These are phyloP conservation scores for Hoplostethus atlanticus DNA, from an alignment of 2,797 vertebrate genomes.

Conservation along the genomic window DNA sequence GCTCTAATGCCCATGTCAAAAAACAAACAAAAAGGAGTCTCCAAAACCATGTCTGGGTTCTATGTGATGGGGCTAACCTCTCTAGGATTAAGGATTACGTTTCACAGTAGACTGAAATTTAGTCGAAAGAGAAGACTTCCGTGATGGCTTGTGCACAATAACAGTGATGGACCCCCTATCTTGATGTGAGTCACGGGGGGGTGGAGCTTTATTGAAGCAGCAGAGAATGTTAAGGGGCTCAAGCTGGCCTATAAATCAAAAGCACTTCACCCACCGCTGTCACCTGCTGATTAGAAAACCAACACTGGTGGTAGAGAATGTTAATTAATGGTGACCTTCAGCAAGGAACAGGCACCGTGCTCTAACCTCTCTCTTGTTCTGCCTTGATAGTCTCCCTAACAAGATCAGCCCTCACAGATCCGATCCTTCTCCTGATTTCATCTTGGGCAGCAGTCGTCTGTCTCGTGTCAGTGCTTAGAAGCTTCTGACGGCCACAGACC, in stretches of 20 bases:
- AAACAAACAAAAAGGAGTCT: no score
- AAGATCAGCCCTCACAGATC: neutral
- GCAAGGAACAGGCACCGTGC: slow-evolving; percentile 17
- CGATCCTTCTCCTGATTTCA: slow-evolving; percentile 8
- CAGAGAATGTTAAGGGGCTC: slow-evolving; percentile 31
- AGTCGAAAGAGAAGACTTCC: slow-evolving; percentile 20
- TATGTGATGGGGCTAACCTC: no score
- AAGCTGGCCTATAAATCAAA: slow-evolving; percentile 66
- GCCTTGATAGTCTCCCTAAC: slow-evolving; percentile 10
- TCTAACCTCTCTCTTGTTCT: slow-evolving; percentile 39
- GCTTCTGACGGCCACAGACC: neutral
- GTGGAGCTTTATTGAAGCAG: slow-evolving; percentile 47
- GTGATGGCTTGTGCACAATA: slow-evolving; percentile 12
- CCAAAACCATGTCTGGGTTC: no score
- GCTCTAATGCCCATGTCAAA: no score
- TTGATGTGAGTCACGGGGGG: slow-evolving; percentile 33
- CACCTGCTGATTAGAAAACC: slow-evolving; percentile 71
- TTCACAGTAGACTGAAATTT: neutral
- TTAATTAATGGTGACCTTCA: slow-evolving; percentile 67
- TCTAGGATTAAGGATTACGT: slow-evolving; percentile 6
- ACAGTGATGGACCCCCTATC: neutral
- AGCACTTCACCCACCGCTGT: slow-evolving; percentile 61
- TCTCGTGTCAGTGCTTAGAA: slow-evolving; percentile 5
- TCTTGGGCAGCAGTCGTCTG: slow-evolving; percentile 5
- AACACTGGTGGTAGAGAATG: slow-evolving; percentile 61